Conservation (phyloP, 1,140 invertebrate genomes). For the Leptoteleia sp. region DNA sequence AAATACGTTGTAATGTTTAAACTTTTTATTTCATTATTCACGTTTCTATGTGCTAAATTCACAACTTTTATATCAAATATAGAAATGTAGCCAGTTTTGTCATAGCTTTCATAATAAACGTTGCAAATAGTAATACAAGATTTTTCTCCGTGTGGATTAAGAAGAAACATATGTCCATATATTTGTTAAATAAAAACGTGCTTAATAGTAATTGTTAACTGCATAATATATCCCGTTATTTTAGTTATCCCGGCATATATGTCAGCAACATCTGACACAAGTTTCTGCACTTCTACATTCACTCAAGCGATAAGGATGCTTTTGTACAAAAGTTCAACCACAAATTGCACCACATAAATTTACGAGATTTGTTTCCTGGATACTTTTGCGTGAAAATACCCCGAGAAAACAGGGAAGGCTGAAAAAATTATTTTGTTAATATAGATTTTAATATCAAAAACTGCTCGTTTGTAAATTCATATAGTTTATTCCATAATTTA, state of each 20-base stretch:
- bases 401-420: not conserved
- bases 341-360: slow-evolving; percentile 58
- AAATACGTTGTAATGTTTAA: too few species aligned
- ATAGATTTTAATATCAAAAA: too few species aligned
- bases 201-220: slow-evolving; percentile 51
- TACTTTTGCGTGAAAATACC: slow-evolving; percentile 30
- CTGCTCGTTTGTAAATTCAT: too few species aligned
- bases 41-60: too few species aligned
- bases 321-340: slow-evolving; percentile 58
- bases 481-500: too few species aligned
- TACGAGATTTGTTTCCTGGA: slow-evolving; percentile 53
- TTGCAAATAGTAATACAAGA: too few species aligned
- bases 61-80: too few species aligned
- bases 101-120: too few species aligned
- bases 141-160: too few species aligned
- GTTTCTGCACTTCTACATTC: slow-evolving; percentile 58
- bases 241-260: slow-evolving; percentile 29
- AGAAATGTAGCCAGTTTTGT: too few species aligned
- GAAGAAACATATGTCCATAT: too few species aligned
- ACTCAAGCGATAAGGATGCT: slow-evolving; percentile 59
- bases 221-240: slow-evolving; percentile 49
- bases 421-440: not conserved
- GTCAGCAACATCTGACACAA: slow-evolving; percentile 64
- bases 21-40: too few species aligned
- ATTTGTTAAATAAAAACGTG: slow-evolving; percentile 16